phyloP scores from a whole-genome alignment of 2,797 vertebrate genomes.

The Platalea minor region DNA sequence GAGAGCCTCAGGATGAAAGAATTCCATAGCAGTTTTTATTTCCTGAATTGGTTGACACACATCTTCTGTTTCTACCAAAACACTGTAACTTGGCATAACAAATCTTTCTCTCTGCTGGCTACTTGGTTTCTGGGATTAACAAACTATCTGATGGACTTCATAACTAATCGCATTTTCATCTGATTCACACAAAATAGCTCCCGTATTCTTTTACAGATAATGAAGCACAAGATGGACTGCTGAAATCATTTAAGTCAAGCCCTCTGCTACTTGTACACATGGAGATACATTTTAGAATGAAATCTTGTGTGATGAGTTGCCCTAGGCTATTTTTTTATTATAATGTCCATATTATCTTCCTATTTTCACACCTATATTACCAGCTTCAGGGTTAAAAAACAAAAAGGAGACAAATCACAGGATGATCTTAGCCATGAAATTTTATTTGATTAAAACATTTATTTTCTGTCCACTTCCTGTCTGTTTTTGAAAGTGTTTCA shows the following conservation, averaged over 20 bases:
- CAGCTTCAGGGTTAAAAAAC: not conserved
- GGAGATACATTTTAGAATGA: not conserved
- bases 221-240: not conserved
- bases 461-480: constrained; percentile 1
- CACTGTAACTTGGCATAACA: not conserved
- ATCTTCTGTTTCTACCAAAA: not conserved
- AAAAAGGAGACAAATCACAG: constrained; percentile 8
- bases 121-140: not conserved
- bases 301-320: not conserved
- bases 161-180: not conserved
- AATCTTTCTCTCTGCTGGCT: not conserved
- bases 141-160: not conserved
- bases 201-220: not conserved
- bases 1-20: not conserved
- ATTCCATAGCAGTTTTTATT: not conserved
- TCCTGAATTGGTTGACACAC: not conserved
- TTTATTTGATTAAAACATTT: constrained; percentile 24
- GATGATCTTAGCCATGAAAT: constrained; percentile 2
- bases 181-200: not conserved
- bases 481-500: not conserved
- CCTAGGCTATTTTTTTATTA: not conserved
- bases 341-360: not conserved
- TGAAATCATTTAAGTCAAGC: not conserved
- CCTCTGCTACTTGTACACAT: not conserved
- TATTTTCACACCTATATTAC: not conserved